Base-by-base conservation (phyloP, 2,113 vertebrate genomes). In the Charina bottae region DNA sequence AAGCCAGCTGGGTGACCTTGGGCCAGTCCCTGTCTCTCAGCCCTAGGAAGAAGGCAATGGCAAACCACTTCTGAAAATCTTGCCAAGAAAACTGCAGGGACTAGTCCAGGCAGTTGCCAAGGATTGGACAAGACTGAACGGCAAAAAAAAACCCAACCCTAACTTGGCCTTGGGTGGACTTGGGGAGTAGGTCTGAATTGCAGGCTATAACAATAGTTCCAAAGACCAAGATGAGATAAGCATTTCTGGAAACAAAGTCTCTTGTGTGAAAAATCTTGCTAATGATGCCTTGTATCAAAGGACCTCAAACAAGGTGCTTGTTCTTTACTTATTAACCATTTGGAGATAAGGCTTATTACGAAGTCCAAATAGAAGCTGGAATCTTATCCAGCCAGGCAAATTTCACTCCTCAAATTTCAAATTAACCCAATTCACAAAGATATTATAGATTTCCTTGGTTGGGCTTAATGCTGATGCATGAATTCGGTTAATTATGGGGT, bases 321-420 rank as follows among this genome's bases (percentile, higher is more conserved):
- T 6, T 42, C 10, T 72, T 83, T 90, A 85, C 56, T 90, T 28
- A 90, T 90, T 90, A 90, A 90, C 89, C 3, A 60, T 46, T 11
- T 42, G 55, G 17, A 58, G 89, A 60, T n/a, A 90, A 13, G 59
- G 11, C 42, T 23, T 84, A 11, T 28, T 24, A 42, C 33, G 17
- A 62, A n/a, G 62, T 86, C 59, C 58, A 64, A 60, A 33, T 5
- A 85, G 54, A 3, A 42, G 33, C 17, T 89, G 62, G n/a, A 54
- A 72, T 49, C 15, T 37, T 28, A n/a, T 5, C 24, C 15, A 89
- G 59, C 12, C 11, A 49, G 26, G 56, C n/a, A 72, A 72, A 72
- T 88, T 60, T 60, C 33, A 33, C 23, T 6, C 6, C 56, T 88
- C 56, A 33, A 42, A 37, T 59, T 87, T 42, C n/a, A 78, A 78